Evolutionary conservation across 2,113 vertebrate species (phyloP), one percentile per base, ranked within the genome.

Genomic region (Formicarius rufipectus): DNA sequence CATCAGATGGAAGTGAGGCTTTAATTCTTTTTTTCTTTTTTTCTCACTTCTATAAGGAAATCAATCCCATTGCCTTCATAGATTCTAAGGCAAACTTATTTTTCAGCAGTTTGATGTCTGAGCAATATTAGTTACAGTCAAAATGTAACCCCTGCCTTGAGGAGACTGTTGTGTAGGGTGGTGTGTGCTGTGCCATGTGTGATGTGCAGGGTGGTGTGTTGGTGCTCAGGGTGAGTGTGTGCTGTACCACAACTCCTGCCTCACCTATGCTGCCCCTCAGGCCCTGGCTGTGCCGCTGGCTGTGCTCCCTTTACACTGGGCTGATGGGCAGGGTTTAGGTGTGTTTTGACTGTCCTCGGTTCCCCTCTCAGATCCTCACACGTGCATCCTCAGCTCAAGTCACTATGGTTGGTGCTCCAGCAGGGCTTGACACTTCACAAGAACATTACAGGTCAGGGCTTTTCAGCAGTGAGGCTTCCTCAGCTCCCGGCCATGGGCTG

Each of bases 361-460:
- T 14, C 7, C 40, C 37, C 19, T 10, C 18, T 0, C 22, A 4
- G 44, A 64, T 64, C 84, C 40, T 58, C 23, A 2, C 1, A 0
- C 0, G 0, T 10, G 27, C 18, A 28, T 52, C 25, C 49, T 10
- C 4, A 2, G 49, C 52, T 72, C 6, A 2, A 9, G 75, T 40
- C 2, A 0, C 83, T 1, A 2, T 18, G 35, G 4, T 1, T n/a
- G 58, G 42, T 88, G 83, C 92, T 72, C n/a, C 62, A 33, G 69
- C 55, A 60, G 64, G 37, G 64, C 37, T 83, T 42, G 58, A 4
- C 24, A 13, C 56, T 3, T 6, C 47, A 6, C 2, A 2, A 4
- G 50, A 31, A 35, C 2, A 0, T 28, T 23, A 40, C 3, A 2
- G 60, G 39, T 62, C 0, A 0, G 56, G 64, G 47, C 30, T n/a